Conservation (phyloP, 2,113 vertebrate genomes). For the Desmodus rotundus region DNA sequence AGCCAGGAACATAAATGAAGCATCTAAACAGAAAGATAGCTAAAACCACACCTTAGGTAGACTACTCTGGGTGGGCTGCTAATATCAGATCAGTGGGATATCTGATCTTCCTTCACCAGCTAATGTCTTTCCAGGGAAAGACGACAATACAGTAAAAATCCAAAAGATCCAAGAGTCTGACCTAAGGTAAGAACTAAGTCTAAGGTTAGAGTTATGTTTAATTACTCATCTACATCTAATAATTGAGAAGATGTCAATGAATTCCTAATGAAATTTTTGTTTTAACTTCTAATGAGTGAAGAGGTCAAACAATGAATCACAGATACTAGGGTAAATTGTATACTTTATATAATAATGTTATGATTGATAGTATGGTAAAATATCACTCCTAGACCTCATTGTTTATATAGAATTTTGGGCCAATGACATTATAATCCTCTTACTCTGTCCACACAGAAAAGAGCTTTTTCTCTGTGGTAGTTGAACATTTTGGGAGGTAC, state of each 20-base stretch:
- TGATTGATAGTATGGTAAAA: neutral
- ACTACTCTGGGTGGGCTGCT: neutral
- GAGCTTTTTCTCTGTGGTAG: neutral
- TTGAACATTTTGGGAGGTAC: neutral
- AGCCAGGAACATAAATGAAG: neutral
- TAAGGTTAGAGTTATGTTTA: neutral
- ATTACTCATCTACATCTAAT: neutral
- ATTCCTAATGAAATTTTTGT: neutral
- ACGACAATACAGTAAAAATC: neutral
- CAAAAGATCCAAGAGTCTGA: neutral
- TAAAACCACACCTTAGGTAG: neutral
- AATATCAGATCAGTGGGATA: neutral
- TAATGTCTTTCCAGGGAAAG: neutral
- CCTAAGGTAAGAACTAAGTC: neutral
- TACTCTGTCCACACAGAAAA: neutral
- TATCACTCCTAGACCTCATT: neutral
- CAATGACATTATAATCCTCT: neutral
- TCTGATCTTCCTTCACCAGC: neutral
- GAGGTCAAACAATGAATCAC: neutral
- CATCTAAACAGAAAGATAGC: neutral
- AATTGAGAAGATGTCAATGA: neutral
- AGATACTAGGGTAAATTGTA: neutral
- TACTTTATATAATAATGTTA: neutral
- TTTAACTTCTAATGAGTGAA: neutral
- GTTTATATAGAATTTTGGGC: neutral